A percentile compares a stretch with the other conserved stretches of the same genome.
Evolutionary conservation across 2,797 vertebrate genomes (phyloP).

Genomic region (Falco peregrinus): DNA sequence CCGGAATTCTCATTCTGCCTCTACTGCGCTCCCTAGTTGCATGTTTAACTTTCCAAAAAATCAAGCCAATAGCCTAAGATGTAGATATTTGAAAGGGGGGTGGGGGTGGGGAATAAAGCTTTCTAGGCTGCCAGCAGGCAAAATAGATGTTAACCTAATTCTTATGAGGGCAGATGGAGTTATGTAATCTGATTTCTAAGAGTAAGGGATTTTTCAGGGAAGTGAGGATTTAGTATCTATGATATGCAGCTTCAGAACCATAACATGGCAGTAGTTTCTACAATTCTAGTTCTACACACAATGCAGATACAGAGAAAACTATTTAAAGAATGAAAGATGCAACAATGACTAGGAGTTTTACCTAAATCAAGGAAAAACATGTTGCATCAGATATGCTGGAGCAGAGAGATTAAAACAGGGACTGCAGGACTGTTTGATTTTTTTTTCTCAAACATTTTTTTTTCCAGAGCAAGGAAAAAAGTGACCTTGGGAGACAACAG

Average conservation of each 20-base stretch:
- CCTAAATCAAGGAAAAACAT: not conserved
- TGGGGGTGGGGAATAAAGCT: no score
- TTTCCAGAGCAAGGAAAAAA: not conserved
- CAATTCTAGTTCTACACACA: not conserved
- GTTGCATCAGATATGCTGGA: not conserved
- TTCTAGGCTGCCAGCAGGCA: not conserved
- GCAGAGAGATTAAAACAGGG: not conserved
- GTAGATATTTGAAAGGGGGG: not conserved
- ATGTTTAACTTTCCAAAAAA: not conserved
- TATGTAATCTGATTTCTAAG: conserved; percentile 21
- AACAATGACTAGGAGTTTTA: rapidly evolving
- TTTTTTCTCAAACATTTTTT: not conserved
- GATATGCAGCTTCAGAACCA: not conserved
- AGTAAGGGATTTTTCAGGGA: not conserved
- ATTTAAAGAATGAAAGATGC: not conserved
- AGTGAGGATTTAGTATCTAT: not conserved
- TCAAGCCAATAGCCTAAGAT: not conserved
- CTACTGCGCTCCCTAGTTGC: rapidly evolving
- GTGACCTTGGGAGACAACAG: not conserved
- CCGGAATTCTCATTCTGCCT: not conserved
- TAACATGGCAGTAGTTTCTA: not conserved
- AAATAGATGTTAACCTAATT: conserved; percentile 24
- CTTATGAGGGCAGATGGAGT: not conserved
- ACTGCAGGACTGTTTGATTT: not conserved
- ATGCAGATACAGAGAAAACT: not conserved